A percentile compares a stretch with the other conserved stretches of the same genome.
Conservation (phyloP, 2,888 invertebrate species). For the Tipula vernalis region DNA sequence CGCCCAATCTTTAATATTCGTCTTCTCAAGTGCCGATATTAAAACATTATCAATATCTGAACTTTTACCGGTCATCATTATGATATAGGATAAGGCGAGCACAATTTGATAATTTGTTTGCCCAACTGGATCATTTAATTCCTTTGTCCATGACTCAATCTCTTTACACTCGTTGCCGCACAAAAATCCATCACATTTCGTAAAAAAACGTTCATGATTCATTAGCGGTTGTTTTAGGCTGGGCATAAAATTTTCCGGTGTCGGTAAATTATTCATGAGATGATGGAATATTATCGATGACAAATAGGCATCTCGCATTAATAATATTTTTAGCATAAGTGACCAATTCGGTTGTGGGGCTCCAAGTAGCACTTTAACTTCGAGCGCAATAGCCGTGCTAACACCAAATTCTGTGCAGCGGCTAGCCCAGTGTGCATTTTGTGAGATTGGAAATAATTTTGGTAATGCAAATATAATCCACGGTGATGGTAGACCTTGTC, state of each 20-base stretch:
- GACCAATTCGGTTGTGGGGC: conserved; percentile 73
- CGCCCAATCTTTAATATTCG: conserved; percentile 47
- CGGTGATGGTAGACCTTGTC: conserved; percentile 44
- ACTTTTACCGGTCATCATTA: conserved; percentile 49
- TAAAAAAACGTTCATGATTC: conserved; percentile 27
- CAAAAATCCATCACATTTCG: conserved; percentile 52
- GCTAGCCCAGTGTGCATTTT: conserved; percentile 33
- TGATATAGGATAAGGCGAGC: conserved; percentile 48
- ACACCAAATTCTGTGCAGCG: conserved; percentile 40
- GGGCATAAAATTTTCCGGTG: conserved; percentile 32
- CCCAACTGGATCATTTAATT: conserved; percentile 30
- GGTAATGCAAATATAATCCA: conserved; percentile 61
- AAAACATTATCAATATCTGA: conserved; percentile 50
- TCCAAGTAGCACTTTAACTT: conserved; percentile 55
- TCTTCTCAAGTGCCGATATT: conserved; percentile 46
- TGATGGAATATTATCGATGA: conserved; percentile 44
- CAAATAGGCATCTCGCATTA: conserved; percentile 57
- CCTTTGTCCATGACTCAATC: conserved; percentile 22
- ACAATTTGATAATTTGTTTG: conserved; percentile 45
- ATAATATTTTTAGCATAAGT: conserved; percentile 55
- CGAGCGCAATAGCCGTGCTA: conserved; percentile 51
- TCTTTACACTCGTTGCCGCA: conserved; percentile 52
- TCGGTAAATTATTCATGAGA: conserved; percentile 39
- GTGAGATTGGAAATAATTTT: conserved; percentile 41
- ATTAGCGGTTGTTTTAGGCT: conserved; percentile 36